Evolutionary conservation across 1,140 invertebrate genomes (phyloP), one percentile per base, ranked within the genome.

Genomic region (Drosophila repleta): DNA sequence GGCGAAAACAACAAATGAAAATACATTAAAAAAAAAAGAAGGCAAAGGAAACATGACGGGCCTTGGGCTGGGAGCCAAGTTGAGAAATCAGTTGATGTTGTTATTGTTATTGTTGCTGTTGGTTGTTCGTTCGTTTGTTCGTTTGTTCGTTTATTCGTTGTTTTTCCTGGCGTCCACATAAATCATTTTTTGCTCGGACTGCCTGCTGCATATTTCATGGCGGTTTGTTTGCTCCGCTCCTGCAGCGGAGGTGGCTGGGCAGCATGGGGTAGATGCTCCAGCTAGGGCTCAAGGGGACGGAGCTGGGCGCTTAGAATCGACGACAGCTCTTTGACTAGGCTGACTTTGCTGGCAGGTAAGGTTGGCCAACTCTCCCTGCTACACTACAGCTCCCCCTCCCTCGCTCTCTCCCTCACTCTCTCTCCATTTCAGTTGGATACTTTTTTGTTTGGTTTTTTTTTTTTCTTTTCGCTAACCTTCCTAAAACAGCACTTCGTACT

Each of bases 251-350:
- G 32, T n/a, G n/a, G 15, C 11, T 18, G 8, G 4, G 5, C 1
- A 6, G 49, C 32, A 11, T 35, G 32, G 15, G n/a, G n/a, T n/a
- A 1, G 26, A 15, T 15, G 60, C 53, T 67, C n/a, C 17, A 51
- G 45, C 21, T 46, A 60, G 11, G 43, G 41, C 32, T n/a, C 26
- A 18, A 24, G 5, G 32, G 7, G 20, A 20, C 4, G 53, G 3
- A 8, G 32, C 10, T 13, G 64, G 63, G 78, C 74, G 78, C 82
- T 87, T 82, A 87, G 83, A 79, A 88, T 75, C 75, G 82, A 87
- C 82, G 82, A 88, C 82, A 87, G 82, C 82, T 82, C 87, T 87
- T 87, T 87, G 82, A 87, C 82, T 87, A 88, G 82, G 78, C 82
- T 67, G 84, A 74, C 76, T 80, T 67, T 62, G 74, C 53, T 43